phyloP scores from a whole-genome alignment of 1,140 invertebrate species.

The Oryzaephilus surinamensis region DNA sequence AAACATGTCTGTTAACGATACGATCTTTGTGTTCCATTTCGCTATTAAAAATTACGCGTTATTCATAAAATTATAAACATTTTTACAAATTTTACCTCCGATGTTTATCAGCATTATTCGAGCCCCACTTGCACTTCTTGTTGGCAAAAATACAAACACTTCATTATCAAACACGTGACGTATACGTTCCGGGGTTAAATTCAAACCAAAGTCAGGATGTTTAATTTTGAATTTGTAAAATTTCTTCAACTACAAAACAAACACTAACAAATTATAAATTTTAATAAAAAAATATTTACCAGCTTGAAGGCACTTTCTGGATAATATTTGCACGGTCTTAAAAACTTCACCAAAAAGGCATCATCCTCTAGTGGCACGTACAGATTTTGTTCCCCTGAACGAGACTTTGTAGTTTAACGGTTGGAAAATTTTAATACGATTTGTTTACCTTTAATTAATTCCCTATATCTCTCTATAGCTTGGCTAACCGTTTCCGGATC shows the following conservation, averaged over 20 bases:
- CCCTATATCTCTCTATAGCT: constrained; percentile 44
- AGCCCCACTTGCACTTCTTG: constrained; percentile 41
- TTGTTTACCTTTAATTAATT: constrained; percentile 45
- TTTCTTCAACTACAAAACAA: constrained; percentile 42
- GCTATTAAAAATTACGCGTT: constrained; percentile 30
- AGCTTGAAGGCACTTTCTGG: constrained; percentile 60
- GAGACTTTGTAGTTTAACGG: not conserved
- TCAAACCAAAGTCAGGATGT: constrained; percentile 41
- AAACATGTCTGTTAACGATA: constrained; percentile 46
- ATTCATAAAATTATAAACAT: not conserved
- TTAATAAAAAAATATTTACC: constrained; percentile 37
- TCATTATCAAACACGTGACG: constrained; percentile 40
- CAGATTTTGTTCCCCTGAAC: constrained; percentile 42
- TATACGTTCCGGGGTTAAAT: constrained; percentile 41
- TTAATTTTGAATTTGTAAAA: constrained; percentile 47
- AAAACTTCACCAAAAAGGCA: constrained; percentile 54
- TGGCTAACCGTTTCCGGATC: constrained; percentile 49
- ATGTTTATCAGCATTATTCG: constrained; percentile 45
- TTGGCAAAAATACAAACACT: constrained; percentile 46
- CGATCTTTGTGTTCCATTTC: constrained; percentile 54
- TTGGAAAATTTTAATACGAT: not conserved
- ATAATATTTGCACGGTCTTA: constrained; percentile 72
- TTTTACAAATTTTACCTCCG: constrained; percentile 40
- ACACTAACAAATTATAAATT: constrained; percentile 4
- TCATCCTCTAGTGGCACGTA: constrained; percentile 57